These are phyloP conservation scores for Sprattus sprattus DNA, from an alignment of 2,113 vertebrate genomes.

Conservation along the genomic window DNA sequence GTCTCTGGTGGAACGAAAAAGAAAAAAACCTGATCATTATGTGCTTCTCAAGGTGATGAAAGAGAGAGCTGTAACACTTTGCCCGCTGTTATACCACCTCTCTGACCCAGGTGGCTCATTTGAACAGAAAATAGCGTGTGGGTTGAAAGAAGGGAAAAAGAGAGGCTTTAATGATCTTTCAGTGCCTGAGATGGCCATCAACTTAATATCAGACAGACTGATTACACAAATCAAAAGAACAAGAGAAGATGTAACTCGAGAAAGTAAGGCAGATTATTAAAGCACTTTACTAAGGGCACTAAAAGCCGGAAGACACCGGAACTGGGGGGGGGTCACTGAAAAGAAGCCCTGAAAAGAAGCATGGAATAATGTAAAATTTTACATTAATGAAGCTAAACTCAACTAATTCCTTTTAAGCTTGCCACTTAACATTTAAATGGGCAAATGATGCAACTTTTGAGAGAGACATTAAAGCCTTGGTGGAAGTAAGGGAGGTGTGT, in stretches of 20 bases:
- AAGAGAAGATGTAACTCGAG: not conserved
- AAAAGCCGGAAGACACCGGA: not conserved
- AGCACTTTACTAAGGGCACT: not conserved
- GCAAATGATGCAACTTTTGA: not conserved
- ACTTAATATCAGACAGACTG: not conserved
- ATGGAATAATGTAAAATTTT: not conserved
- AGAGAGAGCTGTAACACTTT: not conserved
- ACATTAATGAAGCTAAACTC: not conserved
- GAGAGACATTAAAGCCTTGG: not conserved
- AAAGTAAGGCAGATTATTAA: not conserved
- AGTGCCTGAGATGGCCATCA: not conserved
- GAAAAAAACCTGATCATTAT: not conserved
- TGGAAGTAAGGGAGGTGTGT: not conserved
- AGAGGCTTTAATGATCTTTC: not conserved
- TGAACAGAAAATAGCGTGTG: not conserved
- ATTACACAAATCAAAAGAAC: not conserved
- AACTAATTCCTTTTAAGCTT: not conserved
- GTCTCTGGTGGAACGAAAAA: not conserved
- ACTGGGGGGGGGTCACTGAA: not conserved
- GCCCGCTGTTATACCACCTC: not conserved
- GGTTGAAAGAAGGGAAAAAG: not conserved
- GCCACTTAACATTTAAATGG: not conserved
- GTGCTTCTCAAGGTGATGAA: not conserved
- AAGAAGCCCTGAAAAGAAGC: not conserved
- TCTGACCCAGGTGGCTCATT: not conserved